Conservation (phyloP, 2,797 vertebrate species). For the Spatula clypeata region DNA sequence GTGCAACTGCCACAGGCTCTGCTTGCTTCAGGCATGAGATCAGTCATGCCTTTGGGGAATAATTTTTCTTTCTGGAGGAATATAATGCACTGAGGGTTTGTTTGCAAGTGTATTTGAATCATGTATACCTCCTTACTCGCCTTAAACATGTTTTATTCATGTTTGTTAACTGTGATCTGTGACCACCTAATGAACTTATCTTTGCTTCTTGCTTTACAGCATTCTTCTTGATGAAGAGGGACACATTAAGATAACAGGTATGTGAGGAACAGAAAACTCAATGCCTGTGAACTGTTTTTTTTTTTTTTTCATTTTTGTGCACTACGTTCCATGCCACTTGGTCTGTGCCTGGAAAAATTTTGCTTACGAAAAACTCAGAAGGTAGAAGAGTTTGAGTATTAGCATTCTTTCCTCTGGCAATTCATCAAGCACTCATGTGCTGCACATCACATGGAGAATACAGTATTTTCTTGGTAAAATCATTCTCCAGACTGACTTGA, state of each 20-base stretch:
- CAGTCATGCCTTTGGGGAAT: neutral
- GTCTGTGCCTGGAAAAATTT: neutral
- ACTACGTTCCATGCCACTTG: neutral
- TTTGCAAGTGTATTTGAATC: neutral
- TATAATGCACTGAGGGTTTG: neutral
- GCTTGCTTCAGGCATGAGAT: neutral
- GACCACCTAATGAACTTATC: neutral
- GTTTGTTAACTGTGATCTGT: neutral
- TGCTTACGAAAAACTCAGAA: neutral
- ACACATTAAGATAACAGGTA: conserved; percentile 97
- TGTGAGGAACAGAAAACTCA: neutral
- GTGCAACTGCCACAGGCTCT: neutral
- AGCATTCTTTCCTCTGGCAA: neutral
- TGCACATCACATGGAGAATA: neutral
- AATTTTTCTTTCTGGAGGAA: neutral
- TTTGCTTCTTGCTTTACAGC: conserved; percentile 79
- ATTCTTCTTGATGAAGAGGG: conserved; percentile 98
- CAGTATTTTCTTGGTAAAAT: neutral
- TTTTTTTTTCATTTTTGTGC: neutral
- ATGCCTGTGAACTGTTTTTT: neutral
- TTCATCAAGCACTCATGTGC: accelerated
- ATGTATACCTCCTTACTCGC: neutral
- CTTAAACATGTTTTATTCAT: neutral
- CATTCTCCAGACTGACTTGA: neutral
- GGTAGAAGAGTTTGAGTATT: neutral